Evolutionary conservation across 2,797 vertebrate species (phyloP).

Genomic region (Danio kyathit): DNA sequence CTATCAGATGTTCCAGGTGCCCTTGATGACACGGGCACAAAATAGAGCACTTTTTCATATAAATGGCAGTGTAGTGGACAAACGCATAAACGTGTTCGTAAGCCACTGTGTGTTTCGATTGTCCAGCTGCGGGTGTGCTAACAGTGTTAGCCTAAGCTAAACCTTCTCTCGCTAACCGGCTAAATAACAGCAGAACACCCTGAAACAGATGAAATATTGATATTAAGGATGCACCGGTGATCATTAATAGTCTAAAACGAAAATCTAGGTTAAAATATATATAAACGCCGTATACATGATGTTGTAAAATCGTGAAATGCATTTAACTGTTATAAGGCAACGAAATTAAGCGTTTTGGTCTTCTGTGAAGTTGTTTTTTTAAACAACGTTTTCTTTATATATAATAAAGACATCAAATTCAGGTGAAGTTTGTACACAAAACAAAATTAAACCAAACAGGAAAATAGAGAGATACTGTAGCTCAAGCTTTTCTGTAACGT

Average conservation of each 20-base stretch:
- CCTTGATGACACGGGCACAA: neutral
- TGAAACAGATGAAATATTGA: neutral
- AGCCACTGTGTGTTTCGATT: neutral
- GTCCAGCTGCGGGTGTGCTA: neutral
- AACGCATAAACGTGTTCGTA: neutral
- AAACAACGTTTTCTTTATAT: neutral
- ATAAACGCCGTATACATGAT: neutral
- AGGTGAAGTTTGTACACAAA: neutral
- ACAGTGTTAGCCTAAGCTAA: conserved; percentile 36
- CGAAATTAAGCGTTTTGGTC: neutral
- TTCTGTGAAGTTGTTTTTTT: neutral
- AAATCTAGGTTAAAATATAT: neutral
- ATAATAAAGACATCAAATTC: neutral
- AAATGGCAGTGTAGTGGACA: neutral
- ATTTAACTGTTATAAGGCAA: neutral
- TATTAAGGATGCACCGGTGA: neutral
- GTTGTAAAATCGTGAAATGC: neutral
- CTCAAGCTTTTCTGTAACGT: neutral
- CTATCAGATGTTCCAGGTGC: neutral
- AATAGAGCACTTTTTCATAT: neutral
- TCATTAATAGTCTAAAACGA: neutral
- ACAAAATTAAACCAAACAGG: neutral
- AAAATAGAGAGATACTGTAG: neutral
- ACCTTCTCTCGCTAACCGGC: conserved; percentile 23
- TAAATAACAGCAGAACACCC: conserved; percentile 20